Evolutionary conservation across 2,797 vertebrate genomes (phyloP), one percentile per base, ranked within the genome.

Genomic region (Triplophysa yarkandensis): DNA sequence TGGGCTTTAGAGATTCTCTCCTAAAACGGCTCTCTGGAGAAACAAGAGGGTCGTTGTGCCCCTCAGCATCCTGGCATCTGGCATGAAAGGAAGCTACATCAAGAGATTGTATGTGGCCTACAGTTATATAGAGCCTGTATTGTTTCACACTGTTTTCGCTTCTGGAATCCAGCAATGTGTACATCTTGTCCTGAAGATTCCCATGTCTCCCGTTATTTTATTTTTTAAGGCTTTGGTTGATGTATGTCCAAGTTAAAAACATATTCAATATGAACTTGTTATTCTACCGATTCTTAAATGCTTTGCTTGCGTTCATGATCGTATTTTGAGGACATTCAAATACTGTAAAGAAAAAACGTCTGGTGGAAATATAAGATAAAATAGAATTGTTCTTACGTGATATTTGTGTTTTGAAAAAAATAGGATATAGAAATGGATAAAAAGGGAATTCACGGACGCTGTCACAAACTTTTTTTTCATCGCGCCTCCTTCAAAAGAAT

Each of bases 11-110:
- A 68, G 25, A 62, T 63, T 13, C 5, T 39, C 23, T 39, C 11
- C 17, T n/a, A 52, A 28, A 28, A 19, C 23, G 27, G 58, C 44
- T 19, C 11, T 52, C 46, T 16, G 58, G 16, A 52, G 4, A 32
- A 72, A 72, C 58, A 72, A 52, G 44, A 17, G 58, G 17, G 23
- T 28, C n/a, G 36, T 52, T 63, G 58, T 72, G n/a, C 10, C 32
- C 17, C 10, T 19, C 28, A 48, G 23, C 55, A 60, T 70, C 67
- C 41, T 70, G 39, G 14, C 34, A 27, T 48, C 43, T 62, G 30
- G 48, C 69, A 71, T 30, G 46, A 46, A 25, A 61, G 55, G 1
- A 60, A 34, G 13, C 3, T 46, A 48, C 57, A 61, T 48, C 68
- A 71, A 62, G 30, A 62, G 30, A 50, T 44, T 44, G 39, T 2